Evolutionary conservation across 2,888 invertebrate species (phyloP).

Genomic region (Abrostola tripartita): DNA sequence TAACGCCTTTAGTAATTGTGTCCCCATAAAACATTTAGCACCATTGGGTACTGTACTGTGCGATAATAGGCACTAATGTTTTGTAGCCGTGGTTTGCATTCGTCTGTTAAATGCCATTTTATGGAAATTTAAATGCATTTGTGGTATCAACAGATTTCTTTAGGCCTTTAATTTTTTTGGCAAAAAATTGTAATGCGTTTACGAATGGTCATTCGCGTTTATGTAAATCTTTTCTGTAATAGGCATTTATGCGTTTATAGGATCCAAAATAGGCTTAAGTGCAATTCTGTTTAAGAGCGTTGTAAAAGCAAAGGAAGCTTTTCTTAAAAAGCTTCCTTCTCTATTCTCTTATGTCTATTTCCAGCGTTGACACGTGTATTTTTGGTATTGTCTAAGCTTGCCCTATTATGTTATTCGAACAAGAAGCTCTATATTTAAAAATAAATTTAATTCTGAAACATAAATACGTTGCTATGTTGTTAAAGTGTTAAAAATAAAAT

Average conservation of each 20-base stretch:
- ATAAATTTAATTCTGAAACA: too few species aligned
- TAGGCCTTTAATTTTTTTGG: constrained; percentile 34
- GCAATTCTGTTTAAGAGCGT: too few species aligned
- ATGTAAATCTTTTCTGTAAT: constrained; percentile 46
- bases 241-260: constrained; percentile 31
- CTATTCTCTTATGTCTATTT: too few species aligned
- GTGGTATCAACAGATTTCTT: constrained; percentile 52
- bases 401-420: too few species aligned
- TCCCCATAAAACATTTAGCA: constrained; percentile 48
- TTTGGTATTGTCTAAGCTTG: too few species aligned
- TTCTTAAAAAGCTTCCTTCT: too few species aligned
- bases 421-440: too few species aligned
- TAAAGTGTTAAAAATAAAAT: too few species aligned
- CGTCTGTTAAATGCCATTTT: constrained; percentile 40
- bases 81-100: constrained; percentile 36
- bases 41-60: constrained; percentile 12
- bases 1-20: constrained; percentile 23
- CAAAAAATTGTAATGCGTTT: constrained; percentile 53
- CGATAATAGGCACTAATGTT: constrained; percentile 42
- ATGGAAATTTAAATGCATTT: constrained; percentile 44
- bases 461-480: too few species aligned
- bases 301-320: too few species aligned
- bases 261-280: too few species aligned
- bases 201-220: constrained; percentile 39
- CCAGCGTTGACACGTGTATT: too few species aligned